Evolutionary conservation across 2,113 vertebrate genomes (phyloP), one percentile per base, ranked within the genome.

Genomic region (Cephalopterus ornatus): DNA sequence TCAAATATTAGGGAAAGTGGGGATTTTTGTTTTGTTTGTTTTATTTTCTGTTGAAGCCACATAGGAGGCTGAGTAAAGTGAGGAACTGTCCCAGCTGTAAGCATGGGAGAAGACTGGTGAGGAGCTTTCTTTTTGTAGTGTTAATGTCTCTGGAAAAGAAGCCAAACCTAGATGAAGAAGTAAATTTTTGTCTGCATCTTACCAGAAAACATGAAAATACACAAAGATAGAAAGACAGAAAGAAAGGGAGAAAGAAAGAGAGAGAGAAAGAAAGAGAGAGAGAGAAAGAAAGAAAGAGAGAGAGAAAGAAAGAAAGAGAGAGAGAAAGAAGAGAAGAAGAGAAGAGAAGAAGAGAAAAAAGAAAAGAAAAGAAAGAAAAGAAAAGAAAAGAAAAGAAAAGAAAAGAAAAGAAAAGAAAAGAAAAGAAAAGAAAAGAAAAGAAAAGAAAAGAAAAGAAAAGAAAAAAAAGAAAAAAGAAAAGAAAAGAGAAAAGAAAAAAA

Each of bases 181-280:
- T 83, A 76, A 85, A 83, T 2, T 73, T 91, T 85, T 92, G 50
- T 8, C 27, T 83, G 13, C 50, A 42, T 80, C 10, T 79, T 94
- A 72, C 15, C 35, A 47, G 52, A 72, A 87, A 80, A 81, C 7
- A 28, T 62, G 46, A 61, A 92, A 80, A 80, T 21, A 61, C 14
- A 76, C 4, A n/a, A 67, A 70, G 28, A 18, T 2, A 78, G 27
- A 46, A 39, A 73, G 42, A 12, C 8, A 72, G 11, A 52, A 22
- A 53, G 32, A 19, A 0, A n/a, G n/a, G 24, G 5, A 14, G 10
- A 23, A 2, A 9, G 27, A 10, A 0, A 5, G 16, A n/a, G 11
- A 5, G 21, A 8, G 3, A 14, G 19, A 9, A 1, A 3, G 8
- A 21, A 6, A 12, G 7, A 4, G 3, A 4, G 9, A 12, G 0